These are phyloP conservation scores for Muscicapa striata DNA, from an alignment of 2,797 vertebrate genomes.

Conservation along the genomic window DNA sequence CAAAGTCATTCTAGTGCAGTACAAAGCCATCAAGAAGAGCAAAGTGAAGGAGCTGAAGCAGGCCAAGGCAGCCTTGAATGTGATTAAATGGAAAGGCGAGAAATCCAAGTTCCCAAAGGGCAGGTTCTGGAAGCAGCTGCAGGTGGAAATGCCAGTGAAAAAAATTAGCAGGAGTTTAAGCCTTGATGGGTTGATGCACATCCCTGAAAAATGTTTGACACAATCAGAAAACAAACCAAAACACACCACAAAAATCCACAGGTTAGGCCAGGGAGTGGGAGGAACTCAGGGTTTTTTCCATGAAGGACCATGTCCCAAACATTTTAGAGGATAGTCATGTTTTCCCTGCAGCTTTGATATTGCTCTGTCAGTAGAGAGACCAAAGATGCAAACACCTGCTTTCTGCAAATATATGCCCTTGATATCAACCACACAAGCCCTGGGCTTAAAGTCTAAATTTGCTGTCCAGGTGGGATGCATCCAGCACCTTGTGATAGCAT, in stretches of 20 bases:
- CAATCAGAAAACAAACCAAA: not conserved
- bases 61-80: constrained; percentile 84
- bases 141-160: constrained; percentile 88
- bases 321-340: not conserved
- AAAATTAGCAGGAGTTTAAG: constrained; percentile 56
- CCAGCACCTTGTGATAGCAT: not conserved
- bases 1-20: constrained; percentile 92
- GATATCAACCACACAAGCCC: not conserved
- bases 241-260: not conserved
- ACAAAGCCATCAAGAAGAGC: constrained; percentile 82
- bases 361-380: not conserved
- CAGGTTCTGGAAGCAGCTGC: constrained; percentile 92
- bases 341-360: not conserved
- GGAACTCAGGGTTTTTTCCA: not conserved
- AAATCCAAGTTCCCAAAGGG: constrained; percentile 86
- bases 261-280: not conserved
- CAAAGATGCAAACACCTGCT: not conserved
- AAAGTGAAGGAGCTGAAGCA: constrained; percentile 89
- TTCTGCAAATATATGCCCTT: not conserved
- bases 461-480: not conserved
- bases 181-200: constrained; percentile 34
- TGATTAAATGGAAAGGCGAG: constrained; percentile 93
- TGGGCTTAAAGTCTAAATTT: not conserved
- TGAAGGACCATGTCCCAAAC: not conserved
- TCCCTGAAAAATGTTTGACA: constrained; percentile 60